A percentile compares a stretch with the other conserved stretches of the same genome.
phyloP scores from a whole-genome alignment of 2,888 invertebrate species.

The Lithophane socia region DNA sequence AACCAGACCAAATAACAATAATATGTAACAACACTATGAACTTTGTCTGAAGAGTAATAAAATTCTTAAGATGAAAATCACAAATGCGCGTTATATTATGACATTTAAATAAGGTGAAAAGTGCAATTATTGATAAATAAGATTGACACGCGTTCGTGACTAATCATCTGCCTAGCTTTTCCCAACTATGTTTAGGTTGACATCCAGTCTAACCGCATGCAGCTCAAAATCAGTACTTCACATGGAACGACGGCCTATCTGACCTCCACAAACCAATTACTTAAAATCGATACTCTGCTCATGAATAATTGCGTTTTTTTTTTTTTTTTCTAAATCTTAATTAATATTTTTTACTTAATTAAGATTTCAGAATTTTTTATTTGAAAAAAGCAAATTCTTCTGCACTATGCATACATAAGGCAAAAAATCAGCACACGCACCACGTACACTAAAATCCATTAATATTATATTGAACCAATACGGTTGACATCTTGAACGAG shows the following conservation, averaged over 20 bases:
- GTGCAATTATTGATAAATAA: constrained; percentile 10
- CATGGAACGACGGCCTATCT: background rate
- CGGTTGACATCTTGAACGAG: too few relatives aligned
- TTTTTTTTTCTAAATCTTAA: too few relatives aligned
- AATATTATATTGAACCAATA: too few relatives aligned
- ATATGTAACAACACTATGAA: background rate
- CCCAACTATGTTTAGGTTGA: background rate
- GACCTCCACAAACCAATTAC: background rate
- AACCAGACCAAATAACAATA: background rate
- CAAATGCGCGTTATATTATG: background rate
- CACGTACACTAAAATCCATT: too few relatives aligned
- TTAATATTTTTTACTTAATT: too few relatives aligned
- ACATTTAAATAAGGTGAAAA: constrained; percentile 9
- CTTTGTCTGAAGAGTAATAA: background rate
- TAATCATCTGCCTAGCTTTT: background rate
- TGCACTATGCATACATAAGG: too few relatives aligned
- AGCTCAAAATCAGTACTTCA: background rate
- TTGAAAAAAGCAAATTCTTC: too few relatives aligned
- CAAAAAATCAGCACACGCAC: too few relatives aligned
- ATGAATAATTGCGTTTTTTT: too few relatives aligned
- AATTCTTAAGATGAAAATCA: background rate
- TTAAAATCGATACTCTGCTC: background rate
- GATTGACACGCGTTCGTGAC: background rate
- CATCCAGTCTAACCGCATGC: background rate
- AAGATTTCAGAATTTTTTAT: too few relatives aligned